Evolutionary conservation across 2,888 invertebrate genomes (phyloP), one percentile per base, ranked within the genome.

Genomic region (Caenorhabditis zanzibari): DNA sequence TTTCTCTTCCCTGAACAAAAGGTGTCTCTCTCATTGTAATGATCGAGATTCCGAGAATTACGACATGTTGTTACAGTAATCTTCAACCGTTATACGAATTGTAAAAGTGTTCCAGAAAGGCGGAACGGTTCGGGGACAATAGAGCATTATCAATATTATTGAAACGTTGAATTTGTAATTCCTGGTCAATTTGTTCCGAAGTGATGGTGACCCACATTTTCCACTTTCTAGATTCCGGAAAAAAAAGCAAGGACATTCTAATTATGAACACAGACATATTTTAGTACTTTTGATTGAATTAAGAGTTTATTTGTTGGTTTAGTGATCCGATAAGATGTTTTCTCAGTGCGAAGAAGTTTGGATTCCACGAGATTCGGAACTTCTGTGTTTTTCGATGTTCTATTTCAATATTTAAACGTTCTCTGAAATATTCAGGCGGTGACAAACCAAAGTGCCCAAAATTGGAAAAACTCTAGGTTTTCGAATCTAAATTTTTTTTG

Each of bases 11-110:
- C 14, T n/a, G 6, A 22, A 26, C 26, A 26, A 68, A 54, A 52
- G 54, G 68, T 54, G 35, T 66, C 49, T n/a, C 44, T 22, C 10
- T 54, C 26, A 38, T 68, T 52, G 66, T 54, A 68, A 68, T 68
- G 19, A 47, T 49, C 35, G 47, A 66, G 75, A 75, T 58, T 56
- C 58, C 63, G 75, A 75, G 74, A 75, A 75, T 75, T 75, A 75
- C 74, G 59, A 59, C 52, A 35, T 19, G 61, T 28, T 59, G 68
- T 76, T 76, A 76, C 76, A 47, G 68, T 76, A 76, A 76, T 76
- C 66, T 35, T 14, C 26, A 32, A 6, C 35, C 22, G 22, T 12
- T 28, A 58, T 47, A 41, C 58, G 5, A 47, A 35, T 66, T 64
- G 64, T 66, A 66, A 75, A 64, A 22, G 73, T 64, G 74, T 22